phyloP scores from a whole-genome alignment of 2,113 vertebrate species.

The Taxidea taxus region DNA sequence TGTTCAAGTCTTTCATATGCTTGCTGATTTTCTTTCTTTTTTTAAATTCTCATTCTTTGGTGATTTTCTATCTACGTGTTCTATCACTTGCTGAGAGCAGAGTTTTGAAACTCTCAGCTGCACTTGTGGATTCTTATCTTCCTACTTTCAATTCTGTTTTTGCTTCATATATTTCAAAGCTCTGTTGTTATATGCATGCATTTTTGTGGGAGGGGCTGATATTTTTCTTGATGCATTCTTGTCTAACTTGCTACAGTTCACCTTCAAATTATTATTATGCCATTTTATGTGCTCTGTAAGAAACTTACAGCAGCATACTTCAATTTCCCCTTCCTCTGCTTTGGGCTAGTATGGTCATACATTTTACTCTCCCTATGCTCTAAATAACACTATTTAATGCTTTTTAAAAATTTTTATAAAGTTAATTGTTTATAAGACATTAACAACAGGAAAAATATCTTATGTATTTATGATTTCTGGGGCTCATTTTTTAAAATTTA shows the following conservation, averaged over 20 bases:
- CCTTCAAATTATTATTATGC: background rate
- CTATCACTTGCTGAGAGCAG: background rate
- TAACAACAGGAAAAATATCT: background rate
- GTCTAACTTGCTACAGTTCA: background rate
- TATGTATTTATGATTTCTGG: background rate
- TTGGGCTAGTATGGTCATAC: background rate
- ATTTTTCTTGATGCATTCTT: background rate
- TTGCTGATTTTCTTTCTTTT: background rate
- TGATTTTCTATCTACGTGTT: background rate
- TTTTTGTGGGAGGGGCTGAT: background rate
- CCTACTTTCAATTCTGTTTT: background rate
- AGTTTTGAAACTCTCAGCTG: background rate
- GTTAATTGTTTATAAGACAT: background rate
- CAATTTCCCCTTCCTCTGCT: background rate
- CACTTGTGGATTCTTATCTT: background rate
- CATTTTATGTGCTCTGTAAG: background rate
- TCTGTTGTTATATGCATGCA: background rate
- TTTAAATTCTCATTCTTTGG: background rate
- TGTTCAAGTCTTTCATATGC: background rate
- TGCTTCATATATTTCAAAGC: background rate
- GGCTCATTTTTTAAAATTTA: background rate
- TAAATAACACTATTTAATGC: background rate
- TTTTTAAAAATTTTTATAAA: background rate
- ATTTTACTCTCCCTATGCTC: background rate
- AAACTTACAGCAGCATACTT: background rate